Evolutionary conservation across 2,888 invertebrate genomes (phyloP), one percentile per base, ranked within the genome.

Genomic region (Gisinianus flammeolus): DNA sequence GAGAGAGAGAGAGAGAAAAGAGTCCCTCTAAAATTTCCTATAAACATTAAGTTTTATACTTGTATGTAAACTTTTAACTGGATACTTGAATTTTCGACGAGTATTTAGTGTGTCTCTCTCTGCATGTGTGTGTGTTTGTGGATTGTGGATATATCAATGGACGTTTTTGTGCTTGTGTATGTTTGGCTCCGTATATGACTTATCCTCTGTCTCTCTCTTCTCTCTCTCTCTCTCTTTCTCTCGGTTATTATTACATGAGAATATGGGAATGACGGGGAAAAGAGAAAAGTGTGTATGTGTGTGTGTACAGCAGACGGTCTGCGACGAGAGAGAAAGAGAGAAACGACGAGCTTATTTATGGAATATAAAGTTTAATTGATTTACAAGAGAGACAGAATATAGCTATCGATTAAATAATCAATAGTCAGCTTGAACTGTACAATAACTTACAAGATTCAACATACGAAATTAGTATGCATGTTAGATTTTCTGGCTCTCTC

Each of bases 321-420:
- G 24, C 30, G 66, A 31, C 12, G 66, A 66, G 24, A 66, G 66
- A 28, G n/a, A 35, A 19, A 26, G 71, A 10, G 33, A 66, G 66
- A 35, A 31, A 44, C 35, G 54, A 56, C 54, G 68, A 76, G 75
- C 75, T 69, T 76, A 76, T 76, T 76, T 76, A 76, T 76, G 69
- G 76, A 76, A 68, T 76, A 76, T 76, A 76, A 76, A 76, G 44
- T 76, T 76, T 76, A 76, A 76, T 76, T 76, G 76, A 76, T 76
- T 76, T 70, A 76, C 76, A 76, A 68, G 68, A 54, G 69, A 56
- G 76, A 69, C 68, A 67, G 67, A 56, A 68, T 68, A 76, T 67
- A 68, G 76, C 62, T 76, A 76, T 76, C 76, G 76, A 76, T 76
- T 76, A 69, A 69, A 69, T 76, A 76, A 76, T 76, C 76, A 76